Evolutionary conservation across 2,888 invertebrate species (phyloP).

Genomic region (Amblyteles armatorius): DNA sequence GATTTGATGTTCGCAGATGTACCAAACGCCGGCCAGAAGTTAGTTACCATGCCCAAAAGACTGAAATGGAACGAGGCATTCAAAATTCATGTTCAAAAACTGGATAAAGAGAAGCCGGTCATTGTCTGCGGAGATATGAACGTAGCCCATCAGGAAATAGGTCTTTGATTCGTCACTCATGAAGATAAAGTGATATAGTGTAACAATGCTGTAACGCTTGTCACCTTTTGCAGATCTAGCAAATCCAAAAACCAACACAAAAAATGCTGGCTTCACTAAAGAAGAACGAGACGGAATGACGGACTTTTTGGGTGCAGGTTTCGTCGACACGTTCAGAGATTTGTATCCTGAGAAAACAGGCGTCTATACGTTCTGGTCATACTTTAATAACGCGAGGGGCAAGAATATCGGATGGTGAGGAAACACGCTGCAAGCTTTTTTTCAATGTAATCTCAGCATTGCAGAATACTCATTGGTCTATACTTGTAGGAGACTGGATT

Average conservation of each 20-base stretch:
- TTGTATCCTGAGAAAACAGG: conserved; percentile 93
- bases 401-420: conserved; percentile 97
- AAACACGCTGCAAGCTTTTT: conserved; percentile 35
- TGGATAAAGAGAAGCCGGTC: conserved; percentile 96
- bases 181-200: neutral
- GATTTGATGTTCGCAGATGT: conserved; percentile 88
- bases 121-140: conserved; percentile 99
- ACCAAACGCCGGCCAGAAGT: conserved; percentile 96
- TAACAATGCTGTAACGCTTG: neutral
- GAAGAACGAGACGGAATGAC: conserved; percentile 97
- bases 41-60: conserved; percentile 94
- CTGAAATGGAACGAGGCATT: conserved; percentile 96
- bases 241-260: conserved; percentile 97
- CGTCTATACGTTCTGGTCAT: conserved; percentile 98
- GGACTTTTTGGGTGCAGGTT: conserved; percentile 92
- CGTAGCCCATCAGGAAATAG: conserved; percentile 97
- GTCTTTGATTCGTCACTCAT: conserved; percentile 82
- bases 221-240: conserved; percentile 90
- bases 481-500: conserved; percentile 94
- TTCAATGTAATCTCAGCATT: conserved; percentile 10
- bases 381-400: conserved; percentile 93
- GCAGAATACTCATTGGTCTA: conserved; percentile 66
- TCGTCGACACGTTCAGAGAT: conserved; percentile 94
- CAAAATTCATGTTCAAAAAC: conserved; percentile 90
- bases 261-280: conserved; percentile 97